These are phyloP conservation scores for Drosophila picticornis DNA, from an alignment of 2,888 invertebrate species.

Conservation along the genomic window DNA sequence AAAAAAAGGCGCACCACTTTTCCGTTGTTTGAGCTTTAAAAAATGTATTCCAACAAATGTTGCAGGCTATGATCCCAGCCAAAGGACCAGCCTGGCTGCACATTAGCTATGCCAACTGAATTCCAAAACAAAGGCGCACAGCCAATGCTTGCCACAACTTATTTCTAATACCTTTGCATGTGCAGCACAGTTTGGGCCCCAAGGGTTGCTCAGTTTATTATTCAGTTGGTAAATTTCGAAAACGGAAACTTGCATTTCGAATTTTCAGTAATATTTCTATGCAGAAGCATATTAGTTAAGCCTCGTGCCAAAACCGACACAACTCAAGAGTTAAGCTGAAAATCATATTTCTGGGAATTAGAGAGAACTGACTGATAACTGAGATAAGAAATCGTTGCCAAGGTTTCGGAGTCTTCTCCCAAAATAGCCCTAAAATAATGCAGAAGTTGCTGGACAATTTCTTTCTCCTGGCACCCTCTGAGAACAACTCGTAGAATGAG, in stretches of 20 bases:
- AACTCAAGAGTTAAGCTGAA: not conserved
- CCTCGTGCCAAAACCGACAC: too few relatives aligned
- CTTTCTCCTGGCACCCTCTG: rapidly evolving
- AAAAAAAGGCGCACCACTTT: constrained; percentile 10
- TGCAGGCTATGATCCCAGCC: not conserved
- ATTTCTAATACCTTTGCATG: not conserved
- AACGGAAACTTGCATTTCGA: not conserved
- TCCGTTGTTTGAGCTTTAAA: constrained; percentile 45
- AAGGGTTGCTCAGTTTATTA: not conserved
- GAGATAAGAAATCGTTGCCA: not conserved
- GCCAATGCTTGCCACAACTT: not conserved
- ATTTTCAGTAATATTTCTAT: not conserved
- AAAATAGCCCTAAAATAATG: too few relatives aligned
- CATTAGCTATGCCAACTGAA: not conserved
- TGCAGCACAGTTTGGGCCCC: rapidly evolving
- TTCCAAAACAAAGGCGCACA: not conserved
- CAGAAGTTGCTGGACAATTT: not conserved
- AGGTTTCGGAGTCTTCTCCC: rapidly evolving
- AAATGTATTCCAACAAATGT: constrained; percentile 12
- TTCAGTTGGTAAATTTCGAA: not conserved
- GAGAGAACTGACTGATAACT: not conserved
- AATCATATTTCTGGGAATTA: not conserved
- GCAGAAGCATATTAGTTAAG: not conserved
- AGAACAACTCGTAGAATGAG: not conserved
- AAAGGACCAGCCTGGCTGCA: not conserved